Evolutionary conservation across 2,113 vertebrate genomes (phyloP).

Genomic region (Zootoca vivipara): DNA sequence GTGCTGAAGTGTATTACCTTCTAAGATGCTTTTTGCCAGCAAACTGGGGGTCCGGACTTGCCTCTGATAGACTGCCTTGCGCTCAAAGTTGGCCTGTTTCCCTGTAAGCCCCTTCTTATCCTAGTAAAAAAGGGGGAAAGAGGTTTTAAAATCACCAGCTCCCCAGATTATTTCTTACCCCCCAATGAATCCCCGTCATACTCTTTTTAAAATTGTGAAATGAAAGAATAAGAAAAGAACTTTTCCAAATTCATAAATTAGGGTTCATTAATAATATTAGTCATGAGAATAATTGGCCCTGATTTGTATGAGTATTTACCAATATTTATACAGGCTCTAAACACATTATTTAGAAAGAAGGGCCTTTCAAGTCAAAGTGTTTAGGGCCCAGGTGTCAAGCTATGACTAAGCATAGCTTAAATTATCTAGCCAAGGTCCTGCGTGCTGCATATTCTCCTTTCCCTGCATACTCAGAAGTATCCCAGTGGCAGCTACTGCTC

Average conservation of each 20-base stretch:
- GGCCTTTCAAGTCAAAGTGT: not conserved
- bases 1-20: constrained; percentile 79
- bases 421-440: not conserved
- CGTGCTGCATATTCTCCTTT: no score
- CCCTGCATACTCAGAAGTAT: not conserved
- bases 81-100: constrained; percentile 87
- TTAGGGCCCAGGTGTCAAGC: not conserved
- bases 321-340: not conserved
- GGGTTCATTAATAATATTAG: no score
- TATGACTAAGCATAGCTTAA: not conserved
- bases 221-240: not conserved
- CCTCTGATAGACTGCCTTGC: constrained; percentile 90
- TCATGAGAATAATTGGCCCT: not conserved
- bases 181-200: not conserved
- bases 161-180: not conserved
- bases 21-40: constrained; percentile 97
- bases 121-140: constrained; percentile 65
- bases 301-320: not conserved
- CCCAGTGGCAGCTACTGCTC: not conserved
- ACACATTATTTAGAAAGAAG: not conserved
- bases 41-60: constrained; percentile 92
- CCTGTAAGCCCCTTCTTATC: constrained; percentile 94
- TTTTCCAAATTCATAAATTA: not conserved
- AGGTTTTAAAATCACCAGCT: not conserved
- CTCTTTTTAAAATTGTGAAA: not conserved